Conservation (phyloP, 1,140 invertebrate species). For the Cepaea nemoralis region DNA sequence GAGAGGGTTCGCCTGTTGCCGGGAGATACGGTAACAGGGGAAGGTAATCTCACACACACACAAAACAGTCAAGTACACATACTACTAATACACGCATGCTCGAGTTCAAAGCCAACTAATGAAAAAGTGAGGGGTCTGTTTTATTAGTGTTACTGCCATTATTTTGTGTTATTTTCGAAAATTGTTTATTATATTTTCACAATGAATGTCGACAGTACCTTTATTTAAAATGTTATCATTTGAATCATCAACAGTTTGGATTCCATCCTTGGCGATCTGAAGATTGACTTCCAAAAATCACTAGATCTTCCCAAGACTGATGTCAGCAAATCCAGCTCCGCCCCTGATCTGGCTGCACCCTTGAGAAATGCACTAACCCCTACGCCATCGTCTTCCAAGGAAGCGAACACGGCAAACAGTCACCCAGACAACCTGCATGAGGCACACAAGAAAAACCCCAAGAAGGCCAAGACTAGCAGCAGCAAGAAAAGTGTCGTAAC, state of each 20-base stretch:
- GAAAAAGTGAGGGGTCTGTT: no score
- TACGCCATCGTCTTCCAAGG: background rate
- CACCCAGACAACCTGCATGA: constrained; percentile 23
- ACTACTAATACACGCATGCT: no score
- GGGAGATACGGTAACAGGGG: no score
- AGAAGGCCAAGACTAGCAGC: background rate
- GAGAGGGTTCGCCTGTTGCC: no score
- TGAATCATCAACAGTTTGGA: constrained; percentile 13
- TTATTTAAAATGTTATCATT: no score
- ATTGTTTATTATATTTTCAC: no score
- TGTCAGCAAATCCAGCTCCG: constrained; percentile 7
- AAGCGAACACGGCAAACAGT: background rate
- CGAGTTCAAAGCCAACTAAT: no score
- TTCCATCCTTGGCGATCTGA: background rate
- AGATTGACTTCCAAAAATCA: background rate
- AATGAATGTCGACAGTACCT: no score
- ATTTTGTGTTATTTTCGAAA: no score
- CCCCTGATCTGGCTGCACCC: constrained; percentile 13
- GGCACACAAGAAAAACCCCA: background rate
- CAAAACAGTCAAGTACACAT: no score
- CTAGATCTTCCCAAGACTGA: background rate
- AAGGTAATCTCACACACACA: no score
- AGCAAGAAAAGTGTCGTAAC: constrained; percentile 28
- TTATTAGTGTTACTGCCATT: no score
- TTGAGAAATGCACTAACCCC: background rate